phyloP scores from a whole-genome alignment of 2,113 vertebrate genomes.

The Perca schrenkii region DNA sequence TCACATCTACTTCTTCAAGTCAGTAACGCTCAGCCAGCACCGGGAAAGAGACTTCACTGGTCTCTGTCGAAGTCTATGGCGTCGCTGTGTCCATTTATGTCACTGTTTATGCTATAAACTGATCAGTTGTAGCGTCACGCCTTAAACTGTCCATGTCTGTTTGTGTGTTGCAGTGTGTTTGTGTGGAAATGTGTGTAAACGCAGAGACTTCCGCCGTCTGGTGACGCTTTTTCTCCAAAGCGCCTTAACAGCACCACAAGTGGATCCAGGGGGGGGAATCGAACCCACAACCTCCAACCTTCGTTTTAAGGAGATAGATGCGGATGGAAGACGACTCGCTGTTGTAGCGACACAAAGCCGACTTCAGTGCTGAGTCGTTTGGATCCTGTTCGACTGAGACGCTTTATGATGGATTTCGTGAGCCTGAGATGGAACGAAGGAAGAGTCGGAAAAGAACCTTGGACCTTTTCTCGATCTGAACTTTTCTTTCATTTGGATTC shows the following conservation, averaged over 20 bases:
- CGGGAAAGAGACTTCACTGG: no score
- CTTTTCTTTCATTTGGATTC: background rate
- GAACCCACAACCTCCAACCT: conserved; percentile 10
- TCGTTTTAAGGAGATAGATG: background rate
- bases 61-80: no score
- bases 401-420: background rate
- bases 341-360: background rate
- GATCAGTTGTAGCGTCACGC: no score
- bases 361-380: background rate
- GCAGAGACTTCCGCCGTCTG: conserved; percentile 21
- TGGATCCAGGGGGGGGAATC: conserved; percentile 43
- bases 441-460: background rate
- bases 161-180: conserved; percentile 83
- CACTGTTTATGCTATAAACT: no score
- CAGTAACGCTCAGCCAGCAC: no score
- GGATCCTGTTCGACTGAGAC: background rate
- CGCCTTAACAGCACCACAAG: conserved; percentile 64
- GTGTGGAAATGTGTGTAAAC: conserved; percentile 87
- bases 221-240: conserved; percentile 65
- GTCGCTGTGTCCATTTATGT: no score
- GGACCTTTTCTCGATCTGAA: background rate
- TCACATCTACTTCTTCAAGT: no score
- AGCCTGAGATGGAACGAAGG: background rate
- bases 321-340: background rate
- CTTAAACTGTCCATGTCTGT: background rate